Percentiles rank a stretch among this genome's conserved stretches.
Conservation (phyloP, 1,140 invertebrate genomes). For the Neodiprion pinetum region DNA sequence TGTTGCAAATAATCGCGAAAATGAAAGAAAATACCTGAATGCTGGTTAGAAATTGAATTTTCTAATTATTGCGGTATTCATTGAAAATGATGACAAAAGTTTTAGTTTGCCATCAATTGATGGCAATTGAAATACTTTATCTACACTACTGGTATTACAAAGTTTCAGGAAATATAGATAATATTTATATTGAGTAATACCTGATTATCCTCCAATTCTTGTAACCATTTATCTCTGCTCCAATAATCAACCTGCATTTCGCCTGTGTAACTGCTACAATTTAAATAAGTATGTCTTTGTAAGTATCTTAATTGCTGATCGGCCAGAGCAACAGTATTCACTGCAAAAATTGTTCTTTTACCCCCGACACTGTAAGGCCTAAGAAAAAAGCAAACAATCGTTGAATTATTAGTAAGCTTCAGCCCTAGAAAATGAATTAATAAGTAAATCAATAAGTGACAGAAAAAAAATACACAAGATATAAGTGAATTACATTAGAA, state of each 20-base stretch:
- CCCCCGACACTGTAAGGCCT: conserved; percentile 70
- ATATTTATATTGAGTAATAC: conserved; percentile 45
- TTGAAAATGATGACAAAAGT: no score
- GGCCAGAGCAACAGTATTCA: conserved; percentile 83
- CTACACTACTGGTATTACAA: no score
- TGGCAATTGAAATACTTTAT: no score
- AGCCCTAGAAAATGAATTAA: background rate
- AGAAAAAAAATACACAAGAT: no score
- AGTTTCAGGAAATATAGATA: no score
- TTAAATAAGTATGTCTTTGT: conserved; percentile 66
- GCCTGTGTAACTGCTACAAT: conserved; percentile 63
- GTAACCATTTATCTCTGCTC: conserved; percentile 69
- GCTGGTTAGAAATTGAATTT: no score
- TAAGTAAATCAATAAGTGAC: background rate
- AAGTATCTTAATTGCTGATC: conserved; percentile 78
- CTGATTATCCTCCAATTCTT: conserved; percentile 69
- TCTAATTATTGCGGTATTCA: no score
- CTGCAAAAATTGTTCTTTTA: conserved; percentile 77
- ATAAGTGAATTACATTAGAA: no score
- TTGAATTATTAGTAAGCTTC: no score
- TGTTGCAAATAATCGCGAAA: no score
- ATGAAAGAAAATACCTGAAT: no score
- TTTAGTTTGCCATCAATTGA: no score
- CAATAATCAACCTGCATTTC: conserved; percentile 73
- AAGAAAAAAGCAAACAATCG: conserved; percentile 27